Conservation (phyloP, 1,140 invertebrate genomes). For the Papilio machaon region DNA sequence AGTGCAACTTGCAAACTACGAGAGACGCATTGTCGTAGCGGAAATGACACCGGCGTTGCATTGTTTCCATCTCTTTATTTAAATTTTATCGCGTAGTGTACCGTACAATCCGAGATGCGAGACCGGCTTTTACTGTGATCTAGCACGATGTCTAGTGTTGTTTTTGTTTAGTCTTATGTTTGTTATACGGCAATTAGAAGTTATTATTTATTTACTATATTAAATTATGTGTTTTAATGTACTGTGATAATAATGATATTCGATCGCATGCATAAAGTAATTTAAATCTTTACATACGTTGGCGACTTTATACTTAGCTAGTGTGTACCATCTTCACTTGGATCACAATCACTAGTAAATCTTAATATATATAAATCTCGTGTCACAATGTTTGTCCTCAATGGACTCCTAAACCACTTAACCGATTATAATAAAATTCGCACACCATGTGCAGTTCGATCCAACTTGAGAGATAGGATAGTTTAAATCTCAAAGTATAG, state of each 20-base stretch:
- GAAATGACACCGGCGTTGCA: constrained; percentile 33
- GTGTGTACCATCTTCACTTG: too few species aligned
- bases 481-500: too few species aligned
- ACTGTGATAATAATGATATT: neutral
- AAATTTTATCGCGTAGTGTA: constrained; percentile 30
- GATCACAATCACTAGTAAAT: too few species aligned
- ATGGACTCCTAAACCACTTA: too few species aligned
- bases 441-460: too few species aligned
- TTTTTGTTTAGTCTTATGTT: constrained; percentile 15
- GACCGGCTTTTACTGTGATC: constrained; percentile 6
- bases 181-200: constrained; percentile 19
- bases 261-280: too few species aligned
- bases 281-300: too few species aligned
- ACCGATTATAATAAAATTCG: too few species aligned
- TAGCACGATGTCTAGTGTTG: neutral
- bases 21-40: constrained; percentile 30
- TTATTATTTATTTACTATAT: neutral
- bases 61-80: constrained; percentile 35
- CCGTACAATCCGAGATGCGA: constrained; percentile 24
- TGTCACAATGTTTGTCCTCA: too few species aligned
- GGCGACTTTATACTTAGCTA: too few species aligned
- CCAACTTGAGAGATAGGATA: too few species aligned
- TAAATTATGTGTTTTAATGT: neutral
- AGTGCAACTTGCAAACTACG: constrained; percentile 23
- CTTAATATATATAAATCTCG: too few species aligned